A percentile compares a stretch with the other conserved stretches of the same genome.
phyloP scores from a whole-genome alignment of 2,888 invertebrate species.

The Monopis laevigella region DNA sequence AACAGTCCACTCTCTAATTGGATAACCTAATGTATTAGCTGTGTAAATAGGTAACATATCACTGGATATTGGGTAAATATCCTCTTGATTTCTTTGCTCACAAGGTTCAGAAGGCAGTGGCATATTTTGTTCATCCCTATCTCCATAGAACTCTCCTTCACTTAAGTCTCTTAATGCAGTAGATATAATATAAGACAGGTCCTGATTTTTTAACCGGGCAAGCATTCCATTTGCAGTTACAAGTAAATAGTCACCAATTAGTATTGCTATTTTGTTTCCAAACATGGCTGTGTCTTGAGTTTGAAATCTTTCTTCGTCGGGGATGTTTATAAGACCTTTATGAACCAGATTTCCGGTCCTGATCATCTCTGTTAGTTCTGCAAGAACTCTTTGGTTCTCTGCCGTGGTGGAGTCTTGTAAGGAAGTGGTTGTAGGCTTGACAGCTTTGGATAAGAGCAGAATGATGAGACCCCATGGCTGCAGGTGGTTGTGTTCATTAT shows the following conservation, averaged over 20 bases:
- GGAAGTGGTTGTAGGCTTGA: conserved; percentile 62
- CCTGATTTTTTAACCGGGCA: conserved; percentile 73
- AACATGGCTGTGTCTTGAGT: conserved; percentile 78
- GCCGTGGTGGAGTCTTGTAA: conserved; percentile 67
- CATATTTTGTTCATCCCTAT: conserved; percentile 78
- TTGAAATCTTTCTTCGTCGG: conserved; percentile 52
- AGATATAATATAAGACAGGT: conserved; percentile 84
- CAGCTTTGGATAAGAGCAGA: conserved; percentile 81
- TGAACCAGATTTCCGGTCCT: conserved; percentile 86
- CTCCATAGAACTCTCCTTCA: conserved; percentile 83
- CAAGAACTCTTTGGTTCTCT: conserved; percentile 55
- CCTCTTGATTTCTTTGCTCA: conserved; percentile 22
- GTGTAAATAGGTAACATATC: conserved; percentile 48
- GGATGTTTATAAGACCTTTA: conserved; percentile 63
- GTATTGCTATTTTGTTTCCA: conserved; percentile 88
- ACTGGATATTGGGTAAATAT: conserved; percentile 36
- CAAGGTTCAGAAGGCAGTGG: conserved; percentile 73
- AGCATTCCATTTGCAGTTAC: conserved; percentile 84
- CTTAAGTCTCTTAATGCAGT: conserved; percentile 82
- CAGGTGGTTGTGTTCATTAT: conserved; percentile 83
- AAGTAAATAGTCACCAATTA: conserved; percentile 86
- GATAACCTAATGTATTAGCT: conserved; percentile 55
- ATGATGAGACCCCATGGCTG: conserved; percentile 89
- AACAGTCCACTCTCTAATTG: conserved; percentile 76
- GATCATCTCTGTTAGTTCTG: conserved; percentile 87